Percentiles rank a stretch among this genome's conserved stretches.
Evolutionary conservation across 2,797 vertebrate species (phyloP).

Genomic region (Vireo griseus): DNA sequence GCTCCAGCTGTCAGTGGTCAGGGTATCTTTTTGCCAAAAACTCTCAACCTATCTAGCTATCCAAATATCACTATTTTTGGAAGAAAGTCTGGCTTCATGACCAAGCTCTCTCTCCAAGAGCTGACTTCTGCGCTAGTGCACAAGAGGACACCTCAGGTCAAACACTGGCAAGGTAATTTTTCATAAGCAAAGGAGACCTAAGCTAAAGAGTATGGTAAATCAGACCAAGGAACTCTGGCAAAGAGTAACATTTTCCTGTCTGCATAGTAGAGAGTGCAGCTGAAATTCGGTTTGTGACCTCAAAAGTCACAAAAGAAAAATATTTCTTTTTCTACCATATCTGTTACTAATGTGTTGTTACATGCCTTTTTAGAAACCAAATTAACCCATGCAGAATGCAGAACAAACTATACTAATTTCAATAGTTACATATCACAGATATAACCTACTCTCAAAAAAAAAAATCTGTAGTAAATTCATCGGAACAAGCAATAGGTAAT

Average conservation of each 20-base stretch:
- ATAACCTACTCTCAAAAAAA: background rate
- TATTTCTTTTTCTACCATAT: background rate
- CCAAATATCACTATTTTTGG: background rate
- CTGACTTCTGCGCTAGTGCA: background rate
- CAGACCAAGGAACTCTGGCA: background rate
- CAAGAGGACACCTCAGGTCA: background rate
- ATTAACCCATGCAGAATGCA: background rate
- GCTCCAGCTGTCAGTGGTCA: background rate
- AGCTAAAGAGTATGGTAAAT: background rate
- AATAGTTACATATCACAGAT: background rate
- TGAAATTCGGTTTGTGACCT: background rate
- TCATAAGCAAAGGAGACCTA: background rate
- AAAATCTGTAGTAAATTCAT: fast-evolving
- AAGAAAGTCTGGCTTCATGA: background rate
- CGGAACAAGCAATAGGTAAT: background rate
- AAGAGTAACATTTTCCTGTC: background rate
- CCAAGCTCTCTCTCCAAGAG: background rate
- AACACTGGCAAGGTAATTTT: background rate
- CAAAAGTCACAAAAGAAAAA: background rate
- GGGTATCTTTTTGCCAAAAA: background rate
- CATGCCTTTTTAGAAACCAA: background rate
- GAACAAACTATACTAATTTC: background rate
- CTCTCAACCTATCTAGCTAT: background rate
- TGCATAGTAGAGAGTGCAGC: background rate
- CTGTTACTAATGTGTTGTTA: background rate